Evolutionary conservation across 1,140 invertebrate genomes (phyloP), one percentile per base, ranked within the genome.

Genomic region (Chironomus striatipennis): DNA sequence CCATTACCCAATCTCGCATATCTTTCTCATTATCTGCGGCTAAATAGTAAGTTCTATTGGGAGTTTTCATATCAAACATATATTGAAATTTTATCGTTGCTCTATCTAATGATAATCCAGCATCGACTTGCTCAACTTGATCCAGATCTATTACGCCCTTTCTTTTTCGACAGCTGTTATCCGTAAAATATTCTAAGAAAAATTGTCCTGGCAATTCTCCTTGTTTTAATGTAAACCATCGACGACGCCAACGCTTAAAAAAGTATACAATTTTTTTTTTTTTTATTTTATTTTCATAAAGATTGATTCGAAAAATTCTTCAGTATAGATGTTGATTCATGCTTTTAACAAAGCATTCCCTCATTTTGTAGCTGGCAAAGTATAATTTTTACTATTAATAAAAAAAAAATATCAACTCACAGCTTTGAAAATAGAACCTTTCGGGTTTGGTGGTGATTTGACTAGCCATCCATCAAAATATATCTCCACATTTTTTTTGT

Each of bases 1-100:
- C 94, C 79, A 94, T 91, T 0, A 98, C 95, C 96, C 96, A 98
- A 80, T 91, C 92, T 77, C 93, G 92, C 96, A 98, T 97, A 78
- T 97, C 94, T 73, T 87, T 86, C 80, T 96, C 93, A 42, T 90
- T 92, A 78, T 96, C 93, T 1, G 95, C 94, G 65, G 95, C 94
- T 75, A 98, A 85, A 84, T 95, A 97, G 83, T 97, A 98, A 72
- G 90, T 92, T 76, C 96, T 86, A 78, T 91, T 92, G 43, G 92
- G 91, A 47, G 94, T 97, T 81, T 91, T 91, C 15, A 97, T 90
- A 80, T 93, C 92, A 81, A 97, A 96, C 85, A 96, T 93, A 76
- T 89, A 91, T 77, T 88, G 90, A 82, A 94, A 93, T 79, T 92
- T 92, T 78, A 92, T 88, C 80, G 92, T 93, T 73, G 88, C 86